Evolutionary conservation across 2,113 vertebrate genomes (phyloP).

Genomic region (Cryptomyrus ogoouensis): DNA sequence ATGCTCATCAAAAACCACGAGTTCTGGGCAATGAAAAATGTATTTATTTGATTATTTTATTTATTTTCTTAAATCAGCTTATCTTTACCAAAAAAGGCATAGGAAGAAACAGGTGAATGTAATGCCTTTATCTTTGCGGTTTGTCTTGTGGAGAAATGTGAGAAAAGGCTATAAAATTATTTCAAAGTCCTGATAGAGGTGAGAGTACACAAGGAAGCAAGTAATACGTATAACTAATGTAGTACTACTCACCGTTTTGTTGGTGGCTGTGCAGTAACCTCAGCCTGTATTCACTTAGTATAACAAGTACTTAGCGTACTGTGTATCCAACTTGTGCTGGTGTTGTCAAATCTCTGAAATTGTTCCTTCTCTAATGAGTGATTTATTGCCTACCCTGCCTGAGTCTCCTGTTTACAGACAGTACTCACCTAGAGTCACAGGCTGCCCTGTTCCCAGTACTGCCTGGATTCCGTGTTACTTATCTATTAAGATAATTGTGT

Average conservation of each 20-base stretch:
- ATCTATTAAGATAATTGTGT: neutral
- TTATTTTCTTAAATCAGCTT: neutral
- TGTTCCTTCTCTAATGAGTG: neutral
- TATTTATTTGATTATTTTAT: no score
- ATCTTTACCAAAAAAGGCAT: neutral
- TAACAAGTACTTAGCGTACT: neutral
- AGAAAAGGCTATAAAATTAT: neutral
- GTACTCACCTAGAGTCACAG: neutral
- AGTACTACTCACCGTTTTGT: neutral
- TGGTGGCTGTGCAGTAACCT: neutral
- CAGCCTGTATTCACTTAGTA: neutral
- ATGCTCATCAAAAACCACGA: neutral
- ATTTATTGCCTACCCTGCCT: neutral
- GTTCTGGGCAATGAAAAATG: neutral
- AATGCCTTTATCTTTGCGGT: neutral
- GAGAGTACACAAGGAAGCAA: neutral
- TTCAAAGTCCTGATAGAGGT: neutral
- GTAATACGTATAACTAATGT: neutral
- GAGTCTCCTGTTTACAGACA: neutral
- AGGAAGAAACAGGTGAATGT: neutral
- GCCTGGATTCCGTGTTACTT: neutral
- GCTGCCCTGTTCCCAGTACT: neutral
- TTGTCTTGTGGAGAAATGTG: neutral
- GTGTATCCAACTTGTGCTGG: neutral
- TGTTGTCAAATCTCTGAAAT: neutral